These are phyloP conservation scores for Ganaspis sp. DNA, from an alignment of 1,140 invertebrate genomes.

Conservation along the genomic window DNA sequence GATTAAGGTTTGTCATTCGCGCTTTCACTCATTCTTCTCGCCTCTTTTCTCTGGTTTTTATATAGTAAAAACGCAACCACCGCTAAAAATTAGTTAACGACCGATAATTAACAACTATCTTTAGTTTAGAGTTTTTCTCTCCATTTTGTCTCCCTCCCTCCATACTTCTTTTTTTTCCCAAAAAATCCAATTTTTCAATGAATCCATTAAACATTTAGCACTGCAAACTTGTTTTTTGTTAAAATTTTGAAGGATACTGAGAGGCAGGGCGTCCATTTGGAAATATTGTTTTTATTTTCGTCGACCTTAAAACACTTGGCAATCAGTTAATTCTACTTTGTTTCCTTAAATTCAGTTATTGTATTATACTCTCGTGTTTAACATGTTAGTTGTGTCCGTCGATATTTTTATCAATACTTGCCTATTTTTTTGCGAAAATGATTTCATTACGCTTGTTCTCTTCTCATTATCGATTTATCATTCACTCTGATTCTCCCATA, in stretches of 20 bases:
- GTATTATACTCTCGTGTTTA: conserved; percentile 29
- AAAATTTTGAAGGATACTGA: conserved; percentile 33
- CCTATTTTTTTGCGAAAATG: conserved; percentile 8
- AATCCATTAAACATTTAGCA: not conserved
- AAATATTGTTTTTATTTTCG: conserved; percentile 60
- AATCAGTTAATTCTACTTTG: conserved; percentile 57
- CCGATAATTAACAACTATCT: conserved; percentile 51
- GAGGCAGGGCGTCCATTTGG: conserved; percentile 57
- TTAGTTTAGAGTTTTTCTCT: conserved; percentile 14
- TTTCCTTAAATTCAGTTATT: conserved; percentile 35
- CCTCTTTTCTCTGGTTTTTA: conserved; percentile 31
- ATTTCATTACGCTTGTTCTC: conserved; percentile 11
- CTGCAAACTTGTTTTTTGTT: conserved; percentile 29
- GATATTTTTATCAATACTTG: conserved; percentile 8
- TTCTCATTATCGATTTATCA: conserved; percentile 13
- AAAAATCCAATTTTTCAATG: not conserved
- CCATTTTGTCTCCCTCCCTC: not conserved
- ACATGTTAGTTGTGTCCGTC: not conserved
- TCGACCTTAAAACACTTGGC: conserved; percentile 61
- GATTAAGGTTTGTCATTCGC: conserved; percentile 27
- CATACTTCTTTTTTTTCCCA: not conserved
- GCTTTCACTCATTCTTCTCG: conserved; percentile 34
- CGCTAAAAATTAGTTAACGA: conserved; percentile 60
- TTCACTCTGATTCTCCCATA: conserved; percentile 39
- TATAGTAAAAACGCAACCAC: conserved; percentile 46